phyloP scores from a whole-genome alignment of 2,797 vertebrate species.

The Megaceryle alcyon region DNA sequence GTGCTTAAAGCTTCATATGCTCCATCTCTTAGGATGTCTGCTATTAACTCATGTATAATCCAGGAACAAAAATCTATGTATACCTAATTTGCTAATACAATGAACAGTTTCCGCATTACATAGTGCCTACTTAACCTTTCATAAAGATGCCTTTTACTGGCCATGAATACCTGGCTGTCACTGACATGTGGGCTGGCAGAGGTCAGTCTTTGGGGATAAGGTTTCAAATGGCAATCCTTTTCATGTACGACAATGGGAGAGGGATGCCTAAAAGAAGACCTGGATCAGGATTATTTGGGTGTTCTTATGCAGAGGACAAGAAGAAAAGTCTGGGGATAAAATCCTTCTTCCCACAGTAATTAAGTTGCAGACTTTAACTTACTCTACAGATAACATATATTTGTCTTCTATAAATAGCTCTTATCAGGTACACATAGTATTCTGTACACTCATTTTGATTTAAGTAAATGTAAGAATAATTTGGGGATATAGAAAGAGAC shows the following conservation, averaged over 20 bases:
- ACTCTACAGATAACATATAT: neutral
- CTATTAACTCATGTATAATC: neutral
- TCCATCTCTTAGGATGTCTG: neutral
- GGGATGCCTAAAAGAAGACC: neutral
- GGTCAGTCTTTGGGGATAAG: neutral
- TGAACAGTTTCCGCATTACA: neutral
- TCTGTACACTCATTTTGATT: neutral
- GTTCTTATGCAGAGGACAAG: neutral
- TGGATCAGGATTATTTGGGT: neutral
- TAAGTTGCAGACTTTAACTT: neutral
- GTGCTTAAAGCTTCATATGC: neutral
- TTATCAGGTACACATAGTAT: neutral
- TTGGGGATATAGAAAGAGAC: neutral
- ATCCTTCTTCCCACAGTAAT: neutral
- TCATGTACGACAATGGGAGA: neutral
- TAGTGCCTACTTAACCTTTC: neutral
- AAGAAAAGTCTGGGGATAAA: neutral
- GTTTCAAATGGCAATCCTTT: neutral
- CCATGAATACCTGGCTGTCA: neutral
- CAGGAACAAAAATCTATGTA: neutral
- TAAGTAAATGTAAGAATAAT: neutral
- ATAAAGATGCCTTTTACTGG: neutral
- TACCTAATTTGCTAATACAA: neutral
- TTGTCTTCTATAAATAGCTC: neutral
- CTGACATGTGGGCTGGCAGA: neutral